Evolutionary conservation across 2,113 vertebrate species (phyloP).

Genomic region (Rhabdornis inornatus): DNA sequence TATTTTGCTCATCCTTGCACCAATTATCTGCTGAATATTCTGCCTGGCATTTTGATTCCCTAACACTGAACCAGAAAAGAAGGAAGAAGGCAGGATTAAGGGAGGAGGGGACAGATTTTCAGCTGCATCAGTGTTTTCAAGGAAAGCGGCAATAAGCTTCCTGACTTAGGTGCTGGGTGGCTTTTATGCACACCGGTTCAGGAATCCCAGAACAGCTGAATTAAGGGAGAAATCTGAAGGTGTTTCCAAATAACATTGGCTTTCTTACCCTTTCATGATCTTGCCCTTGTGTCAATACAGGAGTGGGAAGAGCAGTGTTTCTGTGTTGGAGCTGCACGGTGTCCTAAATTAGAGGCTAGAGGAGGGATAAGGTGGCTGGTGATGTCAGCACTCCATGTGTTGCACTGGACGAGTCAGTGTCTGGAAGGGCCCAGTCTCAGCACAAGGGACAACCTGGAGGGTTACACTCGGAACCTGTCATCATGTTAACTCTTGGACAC

Average conservation of each 20-base stretch:
- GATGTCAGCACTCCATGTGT: neutral
- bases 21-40: conserved; percentile 33
- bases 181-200: neutral
- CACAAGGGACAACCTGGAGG: neutral
- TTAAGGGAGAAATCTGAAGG: neutral
- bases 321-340: neutral
- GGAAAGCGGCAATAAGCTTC: neutral
- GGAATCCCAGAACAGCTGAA: neutral
- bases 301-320: neutral
- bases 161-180: neutral
- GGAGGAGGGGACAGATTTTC: neutral
- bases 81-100: neutral
- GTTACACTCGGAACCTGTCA: neutral
- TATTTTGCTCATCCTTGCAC: conserved; percentile 23
- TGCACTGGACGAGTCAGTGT: neutral
- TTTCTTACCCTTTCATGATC: neutral
- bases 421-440: neutral
- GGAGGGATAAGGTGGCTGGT: neutral
- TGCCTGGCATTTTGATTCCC: conserved; percentile 8
- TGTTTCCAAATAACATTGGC: neutral
- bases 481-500: neutral
- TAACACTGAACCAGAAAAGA: neutral
- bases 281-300: neutral
- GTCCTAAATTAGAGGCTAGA: neutral
- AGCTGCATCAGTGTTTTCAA: rapidly evolving